Base-by-base conservation (phyloP, 2,888 invertebrate species). In the Coelinius sp. region DNA sequence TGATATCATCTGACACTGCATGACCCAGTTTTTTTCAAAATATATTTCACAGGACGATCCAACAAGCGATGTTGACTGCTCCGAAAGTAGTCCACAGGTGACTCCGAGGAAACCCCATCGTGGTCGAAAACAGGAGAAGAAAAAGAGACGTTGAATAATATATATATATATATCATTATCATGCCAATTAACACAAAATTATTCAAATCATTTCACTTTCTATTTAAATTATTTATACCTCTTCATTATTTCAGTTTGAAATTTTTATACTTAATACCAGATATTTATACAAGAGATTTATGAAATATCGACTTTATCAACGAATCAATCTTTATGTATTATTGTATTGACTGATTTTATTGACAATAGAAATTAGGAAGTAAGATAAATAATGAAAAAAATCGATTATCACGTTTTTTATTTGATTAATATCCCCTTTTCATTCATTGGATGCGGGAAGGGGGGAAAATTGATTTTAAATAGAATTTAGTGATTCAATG, bases 1-100 rank as follows among this genome's bases (percentile, higher is more conserved):
- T 12, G 14, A 22, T 3, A 49, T 49, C 4, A 20, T 49, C 7
- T 49, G n/a, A 31, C 8, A 14, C 46, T 46, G 46, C 20, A 17
- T 17, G 20, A 46, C 46, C 2, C 14, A 4, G 14, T 49, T 49
- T 53, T 24, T 12, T 53, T 53, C 20, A 6, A 38, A 17, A 49
- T 66, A 22, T 53, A 62, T 68, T 31, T 88, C 88, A 52, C 83
- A 92, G 91, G 89, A 90, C 86, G 91, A 92, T n/a, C 92, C 92
- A 25, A 68, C 67, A 68, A 93, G 93, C 77, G 93, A 93, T 83
- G 92, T 93, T 75, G 93, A 93, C 82, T 93, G 93, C 79, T 93
- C 93, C 0, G 93, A 93, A 81, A 93, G 93, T 77, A 93, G 93
- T 68, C 93, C 93, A 0, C 93, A 93, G 38, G 92, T 93, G 77